Base-by-base conservation (phyloP, 1,140 invertebrate species). In the Ostrea edulis region DNA sequence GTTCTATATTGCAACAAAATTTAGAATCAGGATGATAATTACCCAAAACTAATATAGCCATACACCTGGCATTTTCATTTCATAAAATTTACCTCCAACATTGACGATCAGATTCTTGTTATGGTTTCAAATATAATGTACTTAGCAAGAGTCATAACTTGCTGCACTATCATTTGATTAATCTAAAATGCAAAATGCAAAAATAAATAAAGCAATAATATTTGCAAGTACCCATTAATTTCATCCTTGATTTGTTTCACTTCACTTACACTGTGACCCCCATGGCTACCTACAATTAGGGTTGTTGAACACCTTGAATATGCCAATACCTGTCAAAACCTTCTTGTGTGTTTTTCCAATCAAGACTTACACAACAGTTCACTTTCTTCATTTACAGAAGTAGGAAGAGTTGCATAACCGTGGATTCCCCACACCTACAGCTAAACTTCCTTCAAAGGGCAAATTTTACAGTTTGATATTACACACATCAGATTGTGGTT, bases 341-440 rank as follows among this genome's bases (percentile, higher is more conserved):
- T 77, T 77, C 22, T 62, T 8, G 68, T 77, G 29, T 29, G 14
- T 25, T 9, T 35, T 77, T 35, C 29, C 68, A 77, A 77, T 29
- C 25, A 77, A 77, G 68, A 77, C 25, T 77, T 77, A 25, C 14
- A 77, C 29, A 77, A 77, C 68, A 77, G 35, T 77, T 77, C 9
- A 77, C 8, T 77, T 17, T 77, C 9, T 25, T 77, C 68, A 25
- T 29, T 77, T 77, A 8, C 68, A 77, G 29, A 25, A 77, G 25
- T 25, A 77, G 68, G 68, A 77, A 77, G 68, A 35, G 2, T 77
- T 77, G 68, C 68, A 77, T 77, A 77, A 77, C 9, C 35, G 29
- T 77, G 68, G 68, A 77, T 77, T 77, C 25, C 68, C n/a, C 9
- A 35, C 68, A 77, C 68, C 68, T 35, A 25, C 14, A 29, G 29